A percentile compares a stretch with the other conserved stretches of the same genome.
phyloP scores from a whole-genome alignment of 2,888 invertebrate genomes.

The Pristionchus mayeri region DNA sequence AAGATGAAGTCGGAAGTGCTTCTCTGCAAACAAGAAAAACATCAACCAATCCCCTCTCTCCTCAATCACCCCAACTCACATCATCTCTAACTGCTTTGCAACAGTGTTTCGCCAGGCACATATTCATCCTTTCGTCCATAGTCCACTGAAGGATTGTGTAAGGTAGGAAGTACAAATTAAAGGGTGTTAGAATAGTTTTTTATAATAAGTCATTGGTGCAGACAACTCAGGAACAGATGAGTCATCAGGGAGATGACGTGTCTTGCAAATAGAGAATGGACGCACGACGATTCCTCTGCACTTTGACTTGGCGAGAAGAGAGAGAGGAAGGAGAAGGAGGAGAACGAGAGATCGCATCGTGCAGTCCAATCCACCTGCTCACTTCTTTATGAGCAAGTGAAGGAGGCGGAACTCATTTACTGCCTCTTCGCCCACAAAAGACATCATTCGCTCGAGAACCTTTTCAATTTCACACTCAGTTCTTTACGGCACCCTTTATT shows the following conservation, averaged over 20 bases:
- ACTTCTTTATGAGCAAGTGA: neutral
- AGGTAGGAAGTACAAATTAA: too few relatives aligned
- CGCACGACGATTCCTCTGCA: neutral
- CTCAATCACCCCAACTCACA: neutral
- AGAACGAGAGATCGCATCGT: neutral
- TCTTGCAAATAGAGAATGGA: neutral
- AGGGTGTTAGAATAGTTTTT: too few relatives aligned
- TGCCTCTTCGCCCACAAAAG: neutral
- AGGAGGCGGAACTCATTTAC: constrained; percentile 20
- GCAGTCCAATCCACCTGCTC: neutral
- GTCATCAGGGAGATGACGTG: too few relatives aligned
- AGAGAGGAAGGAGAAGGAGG: neutral
- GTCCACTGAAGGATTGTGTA: neutral
- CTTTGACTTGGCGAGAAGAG: neutral
- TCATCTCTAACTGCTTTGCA: constrained; percentile 15
- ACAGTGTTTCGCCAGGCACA: constrained; percentile 38
- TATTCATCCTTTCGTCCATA: constrained; percentile 11
- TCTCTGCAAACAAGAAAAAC: neutral
- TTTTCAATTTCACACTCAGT: too few relatives aligned
- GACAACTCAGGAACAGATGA: too few relatives aligned
- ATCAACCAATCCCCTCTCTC: neutral
- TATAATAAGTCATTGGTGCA: too few relatives aligned
- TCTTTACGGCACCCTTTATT: too few relatives aligned
- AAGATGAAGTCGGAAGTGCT: neutral
- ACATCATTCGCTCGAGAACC: neutral